Conservation (phyloP, 1,140 invertebrate species). For the Neuroterus valhalla region DNA sequence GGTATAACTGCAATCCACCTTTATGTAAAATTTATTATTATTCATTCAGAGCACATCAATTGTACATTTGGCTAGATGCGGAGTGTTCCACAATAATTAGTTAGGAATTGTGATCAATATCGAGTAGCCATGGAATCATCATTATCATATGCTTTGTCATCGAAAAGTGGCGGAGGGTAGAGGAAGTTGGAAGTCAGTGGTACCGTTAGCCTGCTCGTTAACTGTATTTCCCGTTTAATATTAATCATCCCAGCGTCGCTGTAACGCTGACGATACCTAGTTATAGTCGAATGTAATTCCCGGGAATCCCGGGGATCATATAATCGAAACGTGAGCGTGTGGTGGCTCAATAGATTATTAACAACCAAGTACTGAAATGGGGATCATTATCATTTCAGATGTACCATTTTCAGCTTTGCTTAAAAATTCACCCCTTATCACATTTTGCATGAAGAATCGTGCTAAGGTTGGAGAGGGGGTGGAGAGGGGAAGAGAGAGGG, state of each 20-base stretch:
- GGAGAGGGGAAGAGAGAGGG: no score
- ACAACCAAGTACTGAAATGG: no score
- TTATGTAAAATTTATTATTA: no score
- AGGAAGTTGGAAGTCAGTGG: neutral
- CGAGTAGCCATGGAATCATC: neutral
- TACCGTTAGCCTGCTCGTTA: constrained; percentile 9
- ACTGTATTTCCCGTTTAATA: constrained; percentile 12
- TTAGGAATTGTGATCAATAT: neutral
- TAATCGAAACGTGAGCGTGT: constrained; percentile 30
- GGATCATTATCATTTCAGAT: no score
- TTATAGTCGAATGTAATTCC: constrained; percentile 34
- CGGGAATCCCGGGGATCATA: constrained; percentile 42
- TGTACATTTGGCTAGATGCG: no score
- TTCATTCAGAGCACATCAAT: no score
- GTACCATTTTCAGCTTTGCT: no score
- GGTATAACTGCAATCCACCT: no score
- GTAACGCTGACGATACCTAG: neutral
- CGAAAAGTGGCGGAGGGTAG: neutral
- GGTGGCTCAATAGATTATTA: neutral
- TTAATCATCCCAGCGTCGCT: constrained; percentile 8
- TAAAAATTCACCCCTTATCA: no score
- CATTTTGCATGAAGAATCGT: no score
- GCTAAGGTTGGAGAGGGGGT: no score
- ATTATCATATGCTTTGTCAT: neutral
- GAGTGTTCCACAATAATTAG: no score